These are phyloP conservation scores for Acromyrmex echinatior DNA, from an alignment of 1,140 invertebrate species.

Conservation along the genomic window DNA sequence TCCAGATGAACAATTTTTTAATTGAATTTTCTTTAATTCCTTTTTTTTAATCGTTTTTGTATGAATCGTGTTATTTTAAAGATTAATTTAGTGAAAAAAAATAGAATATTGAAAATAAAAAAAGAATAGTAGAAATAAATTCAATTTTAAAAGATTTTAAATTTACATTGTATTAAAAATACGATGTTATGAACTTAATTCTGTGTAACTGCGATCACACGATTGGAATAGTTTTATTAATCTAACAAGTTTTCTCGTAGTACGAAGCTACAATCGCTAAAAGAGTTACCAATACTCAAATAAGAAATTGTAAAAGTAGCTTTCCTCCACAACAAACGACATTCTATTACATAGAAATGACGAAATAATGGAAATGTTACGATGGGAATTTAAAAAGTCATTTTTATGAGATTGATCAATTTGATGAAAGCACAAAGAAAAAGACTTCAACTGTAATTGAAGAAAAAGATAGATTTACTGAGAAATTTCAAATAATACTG, in stretches of 20 bases:
- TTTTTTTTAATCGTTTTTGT: neutral
- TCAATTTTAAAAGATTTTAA: neutral
- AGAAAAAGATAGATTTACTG: neutral
- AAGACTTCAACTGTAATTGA: neutral
- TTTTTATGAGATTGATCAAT: neutral
- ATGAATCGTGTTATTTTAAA: neutral
- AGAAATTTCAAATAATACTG: neutral
- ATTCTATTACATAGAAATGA: neutral
- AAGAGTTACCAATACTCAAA: neutral
- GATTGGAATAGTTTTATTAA: neutral
- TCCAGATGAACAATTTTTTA: neutral
- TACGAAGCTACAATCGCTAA: neutral
- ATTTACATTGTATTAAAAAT: neutral
- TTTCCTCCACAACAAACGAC: neutral
- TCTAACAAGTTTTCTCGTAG: slow-evolving; percentile 4
- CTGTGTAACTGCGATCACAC: neutral
- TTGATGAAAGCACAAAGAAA: neutral
- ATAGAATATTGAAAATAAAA: neutral
- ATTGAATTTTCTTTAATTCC: neutral
- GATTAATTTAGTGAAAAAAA: neutral
- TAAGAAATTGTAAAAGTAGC: slow-evolving; percentile 20
- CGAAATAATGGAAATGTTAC: slow-evolving; percentile 44
- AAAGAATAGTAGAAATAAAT: neutral
- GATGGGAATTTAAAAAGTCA: neutral
- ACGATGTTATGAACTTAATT: slow-evolving; percentile 12